phyloP scores from a whole-genome alignment of 2,113 vertebrate species.

The Nycticebus coucang region DNA sequence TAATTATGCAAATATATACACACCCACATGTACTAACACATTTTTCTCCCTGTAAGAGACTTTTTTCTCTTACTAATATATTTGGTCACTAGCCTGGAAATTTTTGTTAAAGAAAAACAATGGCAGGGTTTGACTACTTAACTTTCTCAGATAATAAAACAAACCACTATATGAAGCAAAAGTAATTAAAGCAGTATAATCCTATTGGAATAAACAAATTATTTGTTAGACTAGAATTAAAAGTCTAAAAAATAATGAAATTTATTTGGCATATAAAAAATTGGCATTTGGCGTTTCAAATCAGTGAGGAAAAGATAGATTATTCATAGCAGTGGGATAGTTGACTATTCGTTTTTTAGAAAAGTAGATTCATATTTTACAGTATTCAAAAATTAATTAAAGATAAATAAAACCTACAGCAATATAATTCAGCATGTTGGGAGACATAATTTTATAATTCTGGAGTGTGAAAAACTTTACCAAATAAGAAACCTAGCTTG shows the following conservation, averaged over 20 bases:
- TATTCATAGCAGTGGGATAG: neutral
- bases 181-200: neutral
- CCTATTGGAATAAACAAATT: neutral
- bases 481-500: neutral
- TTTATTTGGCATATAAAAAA: neutral
- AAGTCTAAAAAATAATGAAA: neutral
- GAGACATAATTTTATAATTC: neutral
- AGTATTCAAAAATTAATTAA: neutral
- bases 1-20: neutral
- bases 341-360: neutral
- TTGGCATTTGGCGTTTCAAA: neutral
- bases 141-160: neutral
- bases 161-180: neutral
- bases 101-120: neutral
- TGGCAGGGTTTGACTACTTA: neutral
- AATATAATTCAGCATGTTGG: neutral
- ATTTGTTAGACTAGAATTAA: neutral
- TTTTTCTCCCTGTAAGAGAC: neutral
- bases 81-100: neutral
- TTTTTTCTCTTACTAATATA: neutral
- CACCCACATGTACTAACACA: too few species aligned
- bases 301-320: neutral
- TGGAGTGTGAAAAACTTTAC: neutral
- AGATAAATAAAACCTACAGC: neutral
- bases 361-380: neutral